A percentile compares a stretch with the other conserved stretches of the same genome.
Conservation (phyloP, 2,797 vertebrate species). For the Gallinago nigripennis region DNA sequence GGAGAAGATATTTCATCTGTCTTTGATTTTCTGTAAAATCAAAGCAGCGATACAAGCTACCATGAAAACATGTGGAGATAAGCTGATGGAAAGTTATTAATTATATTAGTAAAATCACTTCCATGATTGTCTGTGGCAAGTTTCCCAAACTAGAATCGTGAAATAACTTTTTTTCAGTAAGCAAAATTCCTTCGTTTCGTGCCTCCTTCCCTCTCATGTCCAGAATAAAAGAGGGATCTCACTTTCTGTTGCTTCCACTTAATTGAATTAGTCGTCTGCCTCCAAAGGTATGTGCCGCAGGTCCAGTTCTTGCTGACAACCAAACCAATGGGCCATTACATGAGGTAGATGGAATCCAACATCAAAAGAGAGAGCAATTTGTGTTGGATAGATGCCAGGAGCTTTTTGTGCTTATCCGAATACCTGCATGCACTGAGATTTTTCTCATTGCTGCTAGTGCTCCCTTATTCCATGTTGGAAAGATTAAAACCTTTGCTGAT, state of each 20-base stretch:
- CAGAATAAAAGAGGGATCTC: background rate
- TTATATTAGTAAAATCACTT: constrained; percentile 7
- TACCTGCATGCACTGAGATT: background rate
- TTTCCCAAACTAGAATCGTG: background rate
- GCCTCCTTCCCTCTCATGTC: background rate
- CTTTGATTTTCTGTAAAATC: constrained; percentile 41
- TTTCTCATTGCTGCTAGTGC: background rate
- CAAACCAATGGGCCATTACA: constrained; percentile 52
- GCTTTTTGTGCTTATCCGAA: constrained; percentile 43
- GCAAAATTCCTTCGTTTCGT: background rate
- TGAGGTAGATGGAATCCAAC: constrained; percentile 53
- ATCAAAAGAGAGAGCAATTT: constrained; percentile 52
- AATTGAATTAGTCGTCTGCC: constrained; percentile 52
- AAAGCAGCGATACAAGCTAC: background rate
- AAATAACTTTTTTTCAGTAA: background rate
- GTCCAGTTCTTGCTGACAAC: constrained; percentile 54
- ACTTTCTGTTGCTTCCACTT: background rate
- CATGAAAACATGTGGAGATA: constrained; percentile 28
- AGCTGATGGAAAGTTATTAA: constrained; percentile 30
- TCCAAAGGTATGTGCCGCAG: constrained; percentile 45
- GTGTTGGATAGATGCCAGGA: constrained; percentile 48
- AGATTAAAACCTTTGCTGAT: background rate
- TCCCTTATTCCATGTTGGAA: background rate
- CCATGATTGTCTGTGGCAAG: background rate
- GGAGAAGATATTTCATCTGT: background rate